Evolutionary conservation across 1,140 invertebrate genomes (phyloP), one percentile per base, ranked within the genome.

Genomic region (Acarapis woodi): DNA sequence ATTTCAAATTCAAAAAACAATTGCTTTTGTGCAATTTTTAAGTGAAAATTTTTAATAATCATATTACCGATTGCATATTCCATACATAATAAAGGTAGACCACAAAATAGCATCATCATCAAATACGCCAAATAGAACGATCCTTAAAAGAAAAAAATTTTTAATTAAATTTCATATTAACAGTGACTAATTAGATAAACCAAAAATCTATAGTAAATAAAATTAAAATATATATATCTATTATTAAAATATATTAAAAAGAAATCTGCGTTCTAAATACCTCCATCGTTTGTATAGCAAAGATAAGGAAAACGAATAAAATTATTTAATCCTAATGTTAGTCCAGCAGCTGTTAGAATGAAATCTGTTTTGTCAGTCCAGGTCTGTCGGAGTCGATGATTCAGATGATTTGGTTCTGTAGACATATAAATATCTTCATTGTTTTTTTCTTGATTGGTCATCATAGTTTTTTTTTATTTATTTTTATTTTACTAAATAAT

Each of bases 101-200:
- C 85, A 50, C 87, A 78, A 42, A 93, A 57, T 22, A 88, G 58
- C 49, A 93, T 58, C 80, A 90, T 88, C 24, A 85, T 65, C 46
- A 77, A 65, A 58, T 88, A 93, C 12, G 87, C 83, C 48, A 93
- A 85, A 26, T 93, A 65, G 53, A 94, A 93, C 1, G 83, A 82
- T 49, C 83, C 82, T 90, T 10, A 26, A 39, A 22, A 24, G 15
- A 8, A 19, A 34, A n/a, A 14, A 42, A 24, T 14, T 12, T 23
- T 32, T 10, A 14, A 12, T 21, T 10, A 39, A 9, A 35, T 14
- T 12, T 36, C 6, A 20, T 18, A n/a, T n/a, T 21, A 6, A 24
- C 3, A 21, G 32, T 35, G 2, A 25, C 4, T 15, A 16, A 8
- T 18, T 25, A n/a, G 8, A n/a, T 20, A 12, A 26, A 39, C 10